These are phyloP conservation scores for Zaprionus kolodkinae DNA, from an alignment of 1,140 invertebrate genomes.

Conservation along the genomic window DNA sequence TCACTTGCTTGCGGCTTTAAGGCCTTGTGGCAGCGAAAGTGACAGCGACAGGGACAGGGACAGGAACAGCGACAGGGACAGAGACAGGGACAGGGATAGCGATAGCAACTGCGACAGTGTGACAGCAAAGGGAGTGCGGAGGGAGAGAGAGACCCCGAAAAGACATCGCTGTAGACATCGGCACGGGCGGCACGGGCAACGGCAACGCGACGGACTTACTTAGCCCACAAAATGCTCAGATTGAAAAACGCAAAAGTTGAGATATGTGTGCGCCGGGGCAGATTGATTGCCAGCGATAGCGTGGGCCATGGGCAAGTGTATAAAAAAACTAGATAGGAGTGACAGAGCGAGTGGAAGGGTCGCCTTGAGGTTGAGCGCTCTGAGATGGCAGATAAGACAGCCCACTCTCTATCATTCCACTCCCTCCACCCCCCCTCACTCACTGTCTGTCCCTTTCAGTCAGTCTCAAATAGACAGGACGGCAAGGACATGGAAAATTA, in stretches of 20 bases:
- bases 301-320: slow-evolving; percentile 69
- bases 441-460: not conserved
- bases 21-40: slow-evolving; percentile 66
- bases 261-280: slow-evolving; percentile 70
- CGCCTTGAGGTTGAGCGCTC: slow-evolving; percentile 58
- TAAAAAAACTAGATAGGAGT: slow-evolving; percentile 46
- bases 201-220: slow-evolving; percentile 71
- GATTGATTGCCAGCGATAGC: slow-evolving; percentile 78
- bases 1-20: slow-evolving; percentile 41
- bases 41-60: slow-evolving; percentile 27
- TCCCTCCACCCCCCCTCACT: accelerated
- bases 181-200: slow-evolving; percentile 34
- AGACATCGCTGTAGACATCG: slow-evolving; percentile 48
- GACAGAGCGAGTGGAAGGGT: slow-evolving; percentile 23
- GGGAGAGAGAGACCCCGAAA: slow-evolving; percentile 7
- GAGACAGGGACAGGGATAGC: too few relatives aligned
- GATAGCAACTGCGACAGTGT: slow-evolving; percentile 28
- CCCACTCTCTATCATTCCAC: not conserved
- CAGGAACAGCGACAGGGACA: slow-evolving; percentile 11
- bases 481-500: slow-evolving; percentile 78
- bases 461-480: slow-evolving; percentile 27
- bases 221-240: slow-evolving; percentile 76
- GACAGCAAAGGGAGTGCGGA: too few relatives aligned
- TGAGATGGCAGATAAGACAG: slow-evolving; percentile 77
- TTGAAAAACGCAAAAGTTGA: slow-evolving; percentile 83